Evolutionary conservation across 2,113 vertebrate species (phyloP).

Genomic region (Gasterosteus aculeatus): DNA sequence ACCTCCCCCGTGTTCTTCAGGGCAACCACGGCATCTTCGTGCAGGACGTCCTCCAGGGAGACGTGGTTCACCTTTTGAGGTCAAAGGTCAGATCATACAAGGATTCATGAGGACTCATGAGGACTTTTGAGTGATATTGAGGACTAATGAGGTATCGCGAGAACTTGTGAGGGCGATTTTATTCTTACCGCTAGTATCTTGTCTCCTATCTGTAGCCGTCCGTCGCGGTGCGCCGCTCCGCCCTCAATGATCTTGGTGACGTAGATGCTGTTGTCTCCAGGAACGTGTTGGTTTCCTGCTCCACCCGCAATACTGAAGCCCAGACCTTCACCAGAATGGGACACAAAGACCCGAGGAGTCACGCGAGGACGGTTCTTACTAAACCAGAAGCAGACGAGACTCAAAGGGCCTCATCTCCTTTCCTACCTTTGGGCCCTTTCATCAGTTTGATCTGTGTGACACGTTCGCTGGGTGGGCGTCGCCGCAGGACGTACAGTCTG

Average conservation of each 20-base stretch:
- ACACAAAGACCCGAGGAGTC: neutral
- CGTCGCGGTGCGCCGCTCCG: conserved; percentile 87
- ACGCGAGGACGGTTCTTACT: too few relatives aligned
- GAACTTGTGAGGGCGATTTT: neutral
- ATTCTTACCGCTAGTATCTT: conserved; percentile 87
- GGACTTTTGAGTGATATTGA: neutral
- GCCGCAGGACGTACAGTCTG: conserved; percentile 87
- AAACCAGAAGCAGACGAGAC: too few relatives aligned
- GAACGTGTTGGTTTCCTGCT: conserved; percentile 89
- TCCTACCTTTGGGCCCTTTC: conserved; percentile 90
- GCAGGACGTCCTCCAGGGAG: conserved; percentile 89
- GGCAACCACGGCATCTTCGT: conserved; percentile 89
- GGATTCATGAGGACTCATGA: neutral
- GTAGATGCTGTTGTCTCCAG: conserved; percentile 90
- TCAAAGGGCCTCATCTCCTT: neutral
- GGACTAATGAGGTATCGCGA: neutral
- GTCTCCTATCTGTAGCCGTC: conserved; percentile 89
- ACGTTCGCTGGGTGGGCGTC: conserved; percentile 83
- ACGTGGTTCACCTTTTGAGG: conserved; percentile 87
- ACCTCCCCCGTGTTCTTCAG: conserved; percentile 93
- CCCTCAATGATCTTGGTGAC: conserved; percentile 92
- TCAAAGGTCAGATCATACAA: neutral
- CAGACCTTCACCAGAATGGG: conserved; percentile 76
- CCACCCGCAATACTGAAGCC: conserved; percentile 91
- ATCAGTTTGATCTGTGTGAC: conserved; percentile 89